These are phyloP conservation scores for Pachyramphus minor DNA, from an alignment of 2,113 vertebrate genomes.

Conservation along the genomic window DNA sequence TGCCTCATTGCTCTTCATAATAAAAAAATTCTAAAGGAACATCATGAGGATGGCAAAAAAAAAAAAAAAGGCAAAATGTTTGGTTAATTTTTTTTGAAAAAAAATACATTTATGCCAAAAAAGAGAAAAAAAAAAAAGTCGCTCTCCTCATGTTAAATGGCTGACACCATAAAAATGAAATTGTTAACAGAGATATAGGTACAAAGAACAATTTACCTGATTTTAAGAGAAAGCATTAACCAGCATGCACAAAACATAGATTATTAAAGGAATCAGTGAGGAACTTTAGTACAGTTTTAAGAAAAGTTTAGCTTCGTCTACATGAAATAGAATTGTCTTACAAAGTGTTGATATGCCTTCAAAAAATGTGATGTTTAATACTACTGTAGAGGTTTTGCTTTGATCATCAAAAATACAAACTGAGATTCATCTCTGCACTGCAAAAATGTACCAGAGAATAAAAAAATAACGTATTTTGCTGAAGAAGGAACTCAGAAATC, in stretches of 20 bases:
- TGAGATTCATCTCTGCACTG: neutral
- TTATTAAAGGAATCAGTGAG: neutral
- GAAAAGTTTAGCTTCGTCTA: neutral
- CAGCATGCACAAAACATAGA: neutral
- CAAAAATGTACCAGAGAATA: neutral
- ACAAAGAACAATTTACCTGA: neutral
- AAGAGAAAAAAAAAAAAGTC: neutral
- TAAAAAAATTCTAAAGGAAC: neutral
- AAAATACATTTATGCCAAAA: neutral
- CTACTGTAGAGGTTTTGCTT: neutral
- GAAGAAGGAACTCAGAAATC: neutral
- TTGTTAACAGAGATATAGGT: neutral
- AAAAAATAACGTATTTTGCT: neutral
- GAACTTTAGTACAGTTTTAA: neutral
- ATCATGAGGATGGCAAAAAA: fast-evolving
- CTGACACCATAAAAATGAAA: neutral
- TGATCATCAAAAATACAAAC: neutral
- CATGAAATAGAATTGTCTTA: neutral
- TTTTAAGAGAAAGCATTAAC: neutral
- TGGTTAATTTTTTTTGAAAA: neutral
- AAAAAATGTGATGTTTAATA: neutral
- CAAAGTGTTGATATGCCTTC: neutral
- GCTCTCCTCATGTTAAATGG: neutral
- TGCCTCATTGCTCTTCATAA: neutral
- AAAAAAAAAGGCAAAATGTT: neutral